A percentile compares a stretch with the other conserved stretches of the same genome.
Conservation (phyloP, 23 tunicate species). For the Halocynthia roretzi region DNA sequence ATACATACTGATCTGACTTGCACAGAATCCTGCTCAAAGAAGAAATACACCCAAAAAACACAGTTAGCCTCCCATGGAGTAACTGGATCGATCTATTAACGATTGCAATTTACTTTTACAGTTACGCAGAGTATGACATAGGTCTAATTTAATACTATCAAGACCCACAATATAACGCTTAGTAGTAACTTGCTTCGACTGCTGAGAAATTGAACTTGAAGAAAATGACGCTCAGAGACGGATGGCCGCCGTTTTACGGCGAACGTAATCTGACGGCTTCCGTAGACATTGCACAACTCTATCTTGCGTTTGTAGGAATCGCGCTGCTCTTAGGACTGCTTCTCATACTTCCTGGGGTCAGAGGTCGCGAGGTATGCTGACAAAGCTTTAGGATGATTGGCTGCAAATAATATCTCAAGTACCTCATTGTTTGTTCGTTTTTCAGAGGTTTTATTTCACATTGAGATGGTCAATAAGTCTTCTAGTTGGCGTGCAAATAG, state of each 20-base stretch:
- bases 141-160: too few species aligned
- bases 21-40: too few species aligned
- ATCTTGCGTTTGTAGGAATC: constrained; percentile 42
- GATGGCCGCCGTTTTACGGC: constrained; percentile 85
- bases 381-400: background rate
- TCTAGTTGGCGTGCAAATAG: constrained; percentile 48
- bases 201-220: background rate
- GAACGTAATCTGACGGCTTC: constrained; percentile 36
- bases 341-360: constrained; percentile 65
- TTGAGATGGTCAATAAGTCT: constrained; percentile 46
- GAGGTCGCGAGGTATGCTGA: constrained; percentile 50
- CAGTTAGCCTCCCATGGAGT: too few species aligned
- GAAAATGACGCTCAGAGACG: constrained; percentile 77
- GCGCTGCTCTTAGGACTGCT: constrained; percentile 43
- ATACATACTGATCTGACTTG: too few species aligned
- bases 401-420: constrained; percentile 9
- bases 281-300: constrained; percentile 27
- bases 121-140: too few species aligned
- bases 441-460: constrained; percentile 59
- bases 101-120: too few species aligned
- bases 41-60: too few species aligned
- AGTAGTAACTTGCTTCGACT: too few species aligned
- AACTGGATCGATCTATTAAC: too few species aligned
- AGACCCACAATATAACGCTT: too few species aligned
- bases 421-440: background rate